These are phyloP conservation scores for Chalcosyrphus nemorum DNA, from an alignment of 2,888 invertebrate genomes.

Conservation along the genomic window DNA sequence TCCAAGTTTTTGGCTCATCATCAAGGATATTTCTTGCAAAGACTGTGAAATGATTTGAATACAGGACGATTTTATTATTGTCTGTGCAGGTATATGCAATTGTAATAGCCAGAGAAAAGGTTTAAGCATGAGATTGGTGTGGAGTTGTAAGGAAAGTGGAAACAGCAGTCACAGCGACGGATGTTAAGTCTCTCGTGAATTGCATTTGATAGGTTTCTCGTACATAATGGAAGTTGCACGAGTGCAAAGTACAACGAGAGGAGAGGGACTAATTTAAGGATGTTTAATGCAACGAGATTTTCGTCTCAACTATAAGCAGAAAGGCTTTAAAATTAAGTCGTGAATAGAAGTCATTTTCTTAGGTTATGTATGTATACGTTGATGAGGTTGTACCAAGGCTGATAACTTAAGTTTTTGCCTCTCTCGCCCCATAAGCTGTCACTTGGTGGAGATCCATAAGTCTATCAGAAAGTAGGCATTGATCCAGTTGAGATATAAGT, in stretches of 20 bases:
- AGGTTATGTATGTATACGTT: too few species aligned
- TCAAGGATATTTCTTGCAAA: slow-evolving; percentile 7
- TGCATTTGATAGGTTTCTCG: not conserved
- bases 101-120: not conserved
- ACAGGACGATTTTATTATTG: not conserved
- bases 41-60: not conserved
- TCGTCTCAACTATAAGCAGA: too few species aligned
- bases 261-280: too few species aligned
- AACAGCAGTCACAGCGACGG: not conserved
- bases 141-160: not conserved
- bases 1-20: slow-evolving; percentile 15
- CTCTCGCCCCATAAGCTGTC: too few species aligned
- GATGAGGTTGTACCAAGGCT: too few species aligned
- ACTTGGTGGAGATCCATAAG: too few species aligned
- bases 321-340: too few species aligned
- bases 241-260: not conserved
- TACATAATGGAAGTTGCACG: not conserved
- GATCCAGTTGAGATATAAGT: too few species aligned
- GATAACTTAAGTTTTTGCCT: too few species aligned
- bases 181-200: not conserved
- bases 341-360: too few species aligned
- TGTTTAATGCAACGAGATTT: not conserved
- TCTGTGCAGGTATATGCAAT: too few species aligned
- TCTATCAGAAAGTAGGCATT: too few species aligned
- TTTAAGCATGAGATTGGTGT: not conserved